Evolutionary conservation across 2,113 vertebrate species (phyloP).

Genomic region (Motacilla alba): DNA sequence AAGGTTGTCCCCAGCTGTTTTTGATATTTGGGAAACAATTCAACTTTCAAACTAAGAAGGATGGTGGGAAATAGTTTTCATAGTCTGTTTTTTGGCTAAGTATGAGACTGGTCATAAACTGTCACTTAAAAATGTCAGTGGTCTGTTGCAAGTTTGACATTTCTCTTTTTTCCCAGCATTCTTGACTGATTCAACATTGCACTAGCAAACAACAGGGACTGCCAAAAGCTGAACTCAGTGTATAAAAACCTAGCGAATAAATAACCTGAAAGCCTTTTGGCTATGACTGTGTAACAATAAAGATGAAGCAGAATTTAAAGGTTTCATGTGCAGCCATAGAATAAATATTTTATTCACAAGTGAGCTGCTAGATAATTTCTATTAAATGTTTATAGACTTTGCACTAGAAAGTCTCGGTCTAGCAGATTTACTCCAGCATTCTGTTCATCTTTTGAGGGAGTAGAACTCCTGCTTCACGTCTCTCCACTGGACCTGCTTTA

Average conservation of each 20-base stretch:
- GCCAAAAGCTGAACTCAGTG: not conserved
- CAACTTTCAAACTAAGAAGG: not conserved
- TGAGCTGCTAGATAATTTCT: not conserved
- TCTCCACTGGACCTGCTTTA: not conserved
- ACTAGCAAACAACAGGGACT: not conserved
- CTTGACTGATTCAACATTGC: not conserved
- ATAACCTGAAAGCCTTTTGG: not conserved
- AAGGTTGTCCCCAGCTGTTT: not conserved
- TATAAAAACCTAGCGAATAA: not conserved
- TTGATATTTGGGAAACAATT: not conserved
- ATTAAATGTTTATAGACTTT: not conserved
- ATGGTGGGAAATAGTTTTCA: not conserved
- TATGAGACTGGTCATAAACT: not conserved
- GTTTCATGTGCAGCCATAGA: not conserved
- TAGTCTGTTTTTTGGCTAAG: not conserved
- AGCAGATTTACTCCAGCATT: not conserved
- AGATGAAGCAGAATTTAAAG: not conserved
- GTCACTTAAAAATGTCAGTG: not conserved
- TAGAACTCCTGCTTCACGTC: not conserved
- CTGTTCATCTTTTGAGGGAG: not conserved
- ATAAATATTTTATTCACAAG: not conserved
- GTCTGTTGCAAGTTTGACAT: not conserved
- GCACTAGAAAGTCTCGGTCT: accelerated
- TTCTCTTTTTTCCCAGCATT: not conserved
- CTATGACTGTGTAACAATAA: not conserved